These are phyloP conservation scores for Mythimna vitellina DNA, from an alignment of 2,888 invertebrate genomes.

Conservation along the genomic window DNA sequence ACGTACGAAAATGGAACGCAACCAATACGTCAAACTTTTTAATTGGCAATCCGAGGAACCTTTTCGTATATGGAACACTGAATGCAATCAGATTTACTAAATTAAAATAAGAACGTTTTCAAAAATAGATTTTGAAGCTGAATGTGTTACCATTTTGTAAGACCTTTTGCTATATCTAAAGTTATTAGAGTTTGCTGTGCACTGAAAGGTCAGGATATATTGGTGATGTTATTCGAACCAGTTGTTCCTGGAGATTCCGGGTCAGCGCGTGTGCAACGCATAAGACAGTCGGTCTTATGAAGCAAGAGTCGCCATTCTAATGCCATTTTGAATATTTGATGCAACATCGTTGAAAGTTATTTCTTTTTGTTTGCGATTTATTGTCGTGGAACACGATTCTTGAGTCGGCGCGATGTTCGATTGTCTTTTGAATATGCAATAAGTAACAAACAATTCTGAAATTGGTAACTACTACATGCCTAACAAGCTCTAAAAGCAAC, in stretches of 20 bases:
- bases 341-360: conserved; percentile 42
- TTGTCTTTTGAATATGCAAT: conserved; percentile 13
- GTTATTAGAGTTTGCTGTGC: conserved; percentile 7
- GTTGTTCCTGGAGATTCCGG: conserved; percentile 78
- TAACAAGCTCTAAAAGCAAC: too few relatives aligned
- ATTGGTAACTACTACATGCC: too few relatives aligned
- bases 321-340: conserved; percentile 62
- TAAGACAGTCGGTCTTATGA: conserved; percentile 62
- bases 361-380: conserved; percentile 41
- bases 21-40: conserved; percentile 23
- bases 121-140: conserved; percentile 72
- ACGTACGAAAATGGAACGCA: conserved; percentile 45
- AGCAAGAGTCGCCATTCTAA: conserved; percentile 58
- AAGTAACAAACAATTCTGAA: too few relatives aligned
- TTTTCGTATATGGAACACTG: conserved; percentile 62
- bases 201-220: conserved; percentile 63
- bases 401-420: conserved; percentile 13
- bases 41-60: conserved; percentile 18
- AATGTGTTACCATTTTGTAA: conserved; percentile 62
- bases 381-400: conserved; percentile 43
- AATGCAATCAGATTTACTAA: conserved; percentile 63
- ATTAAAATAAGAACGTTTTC: conserved; percentile 67
- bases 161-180: conserved; percentile 45
- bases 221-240: conserved; percentile 71
- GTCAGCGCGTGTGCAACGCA: conserved; percentile 75